Evolutionary conservation across 2,888 invertebrate species (phyloP).

Genomic region (Strigamia transsilvanica): DNA sequence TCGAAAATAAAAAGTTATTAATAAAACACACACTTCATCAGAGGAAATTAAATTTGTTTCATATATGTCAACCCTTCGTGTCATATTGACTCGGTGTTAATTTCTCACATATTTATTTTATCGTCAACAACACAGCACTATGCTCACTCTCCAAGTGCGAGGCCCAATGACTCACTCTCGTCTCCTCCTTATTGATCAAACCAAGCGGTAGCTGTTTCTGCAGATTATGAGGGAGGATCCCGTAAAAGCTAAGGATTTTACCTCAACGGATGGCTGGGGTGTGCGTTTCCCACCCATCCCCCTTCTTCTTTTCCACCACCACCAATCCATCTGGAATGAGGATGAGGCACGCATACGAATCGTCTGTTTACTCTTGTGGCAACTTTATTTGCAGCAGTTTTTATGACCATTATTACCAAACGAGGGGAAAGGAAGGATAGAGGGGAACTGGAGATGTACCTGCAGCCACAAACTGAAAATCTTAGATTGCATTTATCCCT

Average conservation of each 20-base stretch:
- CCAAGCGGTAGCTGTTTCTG: constrained; percentile 30
- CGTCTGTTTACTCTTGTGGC: constrained; percentile 50
- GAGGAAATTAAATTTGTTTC: constrained; percentile 15
- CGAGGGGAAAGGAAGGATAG: background rate
- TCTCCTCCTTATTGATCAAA: constrained; percentile 30
- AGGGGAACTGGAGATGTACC: background rate
- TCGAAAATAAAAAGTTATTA: background rate
- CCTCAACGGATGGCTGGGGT: constrained; percentile 21
- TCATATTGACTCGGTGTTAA: constrained; percentile 26
- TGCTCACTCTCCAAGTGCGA: background rate
- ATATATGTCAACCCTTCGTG: constrained; percentile 20
- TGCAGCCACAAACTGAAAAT: constrained; percentile 26
- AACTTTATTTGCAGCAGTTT: constrained; percentile 50
- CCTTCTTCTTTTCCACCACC: constrained; percentile 17
- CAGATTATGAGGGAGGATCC: constrained; percentile 30
- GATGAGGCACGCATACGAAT: constrained; percentile 44
- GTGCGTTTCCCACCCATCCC: constrained; percentile 32
- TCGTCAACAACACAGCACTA: constrained; percentile 5
- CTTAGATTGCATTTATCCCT: constrained; percentile 9
- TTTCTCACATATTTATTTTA: constrained; percentile 30
- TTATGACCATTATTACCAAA: constrained; percentile 42
- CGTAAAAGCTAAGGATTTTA: constrained; percentile 26
- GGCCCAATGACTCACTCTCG: constrained; percentile 25
- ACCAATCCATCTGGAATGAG: constrained; percentile 46
- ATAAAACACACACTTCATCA: constrained; percentile 22